These are phyloP conservation scores for Drosophila eohydei DNA, from an alignment of 2,888 invertebrate genomes.

Conservation along the genomic window DNA sequence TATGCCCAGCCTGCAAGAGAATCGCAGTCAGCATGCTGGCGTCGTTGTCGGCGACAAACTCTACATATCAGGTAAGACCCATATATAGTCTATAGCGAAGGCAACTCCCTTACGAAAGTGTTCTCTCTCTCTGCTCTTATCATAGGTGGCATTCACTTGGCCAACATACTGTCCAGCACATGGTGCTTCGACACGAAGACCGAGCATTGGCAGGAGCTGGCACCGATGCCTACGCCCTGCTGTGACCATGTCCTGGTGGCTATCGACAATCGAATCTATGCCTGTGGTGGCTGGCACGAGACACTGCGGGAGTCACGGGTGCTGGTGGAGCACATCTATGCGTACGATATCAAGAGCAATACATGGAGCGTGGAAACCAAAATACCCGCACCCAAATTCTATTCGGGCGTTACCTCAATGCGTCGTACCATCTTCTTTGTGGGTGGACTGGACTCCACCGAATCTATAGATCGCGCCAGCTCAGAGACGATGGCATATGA, in stretches of 20 bases:
- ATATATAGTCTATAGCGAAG: background rate
- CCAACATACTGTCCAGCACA: slow-evolving; percentile 85
- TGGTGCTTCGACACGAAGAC: slow-evolving; percentile 86
- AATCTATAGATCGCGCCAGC: slow-evolving; percentile 88
- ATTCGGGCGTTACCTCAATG: slow-evolving; percentile 88
- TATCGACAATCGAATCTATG: slow-evolving; percentile 87
- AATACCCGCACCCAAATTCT: slow-evolving; percentile 89
- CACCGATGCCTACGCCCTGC: slow-evolving; percentile 87
- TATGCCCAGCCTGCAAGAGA: slow-evolving; percentile 86
- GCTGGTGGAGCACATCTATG: slow-evolving; percentile 88
- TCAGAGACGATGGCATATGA: slow-evolving; percentile 89
- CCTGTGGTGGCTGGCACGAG: slow-evolving; percentile 89
- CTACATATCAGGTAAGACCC: slow-evolving; percentile 82
- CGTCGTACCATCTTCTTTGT: slow-evolving; percentile 88
- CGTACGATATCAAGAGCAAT: slow-evolving; percentile 87
- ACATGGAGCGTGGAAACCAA: slow-evolving; percentile 87
- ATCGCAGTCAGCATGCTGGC: slow-evolving; percentile 88
- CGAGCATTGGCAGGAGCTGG: slow-evolving; percentile 86
- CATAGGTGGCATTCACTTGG: slow-evolving; percentile 83
- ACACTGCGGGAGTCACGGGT: slow-evolving; percentile 86
- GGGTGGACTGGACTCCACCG: slow-evolving; percentile 89
- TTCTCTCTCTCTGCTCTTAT: slow-evolving; percentile 35
- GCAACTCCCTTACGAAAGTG: slow-evolving; percentile 29
- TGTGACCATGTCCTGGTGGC: slow-evolving; percentile 89
- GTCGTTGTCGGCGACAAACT: slow-evolving; percentile 82